Evolutionary conservation across 2,888 invertebrate genomes (phyloP).

Genomic region (Formica aserva): DNA sequence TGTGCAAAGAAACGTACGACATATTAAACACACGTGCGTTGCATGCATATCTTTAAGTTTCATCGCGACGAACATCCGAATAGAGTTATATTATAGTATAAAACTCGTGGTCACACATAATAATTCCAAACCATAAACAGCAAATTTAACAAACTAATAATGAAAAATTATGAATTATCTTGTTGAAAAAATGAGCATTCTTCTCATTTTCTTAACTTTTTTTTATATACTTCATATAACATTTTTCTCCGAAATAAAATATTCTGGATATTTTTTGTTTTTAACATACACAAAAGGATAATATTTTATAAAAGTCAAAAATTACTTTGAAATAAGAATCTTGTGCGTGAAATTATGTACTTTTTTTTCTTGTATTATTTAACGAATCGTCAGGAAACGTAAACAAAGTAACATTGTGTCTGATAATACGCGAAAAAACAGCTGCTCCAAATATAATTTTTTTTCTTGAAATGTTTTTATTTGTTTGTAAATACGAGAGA

Average conservation of each 20-base stretch:
- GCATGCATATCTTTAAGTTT: slow-evolving; percentile 29
- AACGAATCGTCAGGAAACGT: neutral
- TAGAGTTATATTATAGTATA: neutral
- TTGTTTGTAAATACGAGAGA: neutral
- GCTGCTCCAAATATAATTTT: neutral
- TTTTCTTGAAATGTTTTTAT: slow-evolving; percentile 10
- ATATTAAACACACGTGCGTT: slow-evolving; percentile 14
- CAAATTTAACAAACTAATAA: neutral
- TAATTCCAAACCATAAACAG: neutral
- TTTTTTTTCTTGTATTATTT: neutral
- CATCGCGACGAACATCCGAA: neutral
- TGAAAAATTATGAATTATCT: neutral
- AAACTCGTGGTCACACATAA: neutral
- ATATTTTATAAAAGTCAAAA: neutral
- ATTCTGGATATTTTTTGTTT: neutral
- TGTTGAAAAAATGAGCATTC: neutral
- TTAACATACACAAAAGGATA: neutral
- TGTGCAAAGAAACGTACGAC: slow-evolving; percentile 28
- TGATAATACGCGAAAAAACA: neutral
- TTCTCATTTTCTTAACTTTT: neutral
- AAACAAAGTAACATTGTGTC: neutral
- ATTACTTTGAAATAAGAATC: neutral
- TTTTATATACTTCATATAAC: neutral
- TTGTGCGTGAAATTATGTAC: neutral
- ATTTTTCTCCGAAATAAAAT: neutral